These are phyloP conservation scores for Calidris pygmaea DNA, from an alignment of 2,113 vertebrate species.

Conservation along the genomic window DNA sequence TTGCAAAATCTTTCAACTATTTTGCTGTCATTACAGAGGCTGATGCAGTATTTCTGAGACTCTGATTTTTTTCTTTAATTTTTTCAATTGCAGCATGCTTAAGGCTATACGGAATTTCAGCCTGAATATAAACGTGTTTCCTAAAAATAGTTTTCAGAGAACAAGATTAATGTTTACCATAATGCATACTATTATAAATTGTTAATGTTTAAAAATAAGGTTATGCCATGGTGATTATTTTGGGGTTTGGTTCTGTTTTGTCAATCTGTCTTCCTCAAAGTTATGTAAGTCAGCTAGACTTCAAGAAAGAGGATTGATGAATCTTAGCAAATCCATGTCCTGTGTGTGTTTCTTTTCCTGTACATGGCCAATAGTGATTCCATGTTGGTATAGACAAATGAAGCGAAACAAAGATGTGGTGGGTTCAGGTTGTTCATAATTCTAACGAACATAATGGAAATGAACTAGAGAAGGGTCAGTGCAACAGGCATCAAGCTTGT, in stretches of 20 bases:
- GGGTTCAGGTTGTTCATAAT: background rate
- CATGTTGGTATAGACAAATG: background rate
- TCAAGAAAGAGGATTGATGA: background rate
- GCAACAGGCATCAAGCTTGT: background rate
- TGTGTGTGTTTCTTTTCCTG: fast-evolving
- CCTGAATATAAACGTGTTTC: background rate
- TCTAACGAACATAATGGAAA: background rate
- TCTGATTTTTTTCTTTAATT: background rate
- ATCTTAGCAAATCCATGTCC: background rate
- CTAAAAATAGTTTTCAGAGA: background rate
- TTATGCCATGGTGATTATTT: background rate
- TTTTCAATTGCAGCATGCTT: background rate
- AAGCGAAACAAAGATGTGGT: background rate
- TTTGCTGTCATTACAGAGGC: background rate
- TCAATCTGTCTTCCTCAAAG: background rate
- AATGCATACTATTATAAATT: background rate
- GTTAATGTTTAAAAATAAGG: background rate
- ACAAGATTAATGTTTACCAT: background rate
- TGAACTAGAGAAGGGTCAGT: background rate
- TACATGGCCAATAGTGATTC: background rate
- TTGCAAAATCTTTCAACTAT: conserved; percentile 7
- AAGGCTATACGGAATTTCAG: background rate
- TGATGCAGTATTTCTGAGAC: conserved; percentile 1
- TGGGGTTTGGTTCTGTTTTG: background rate
- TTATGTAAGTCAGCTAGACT: background rate